A percentile compares a stretch with the other conserved stretches of the same genome.
Conservation (phyloP, 2,888 invertebrate genomes). For the Andrena fulva region DNA sequence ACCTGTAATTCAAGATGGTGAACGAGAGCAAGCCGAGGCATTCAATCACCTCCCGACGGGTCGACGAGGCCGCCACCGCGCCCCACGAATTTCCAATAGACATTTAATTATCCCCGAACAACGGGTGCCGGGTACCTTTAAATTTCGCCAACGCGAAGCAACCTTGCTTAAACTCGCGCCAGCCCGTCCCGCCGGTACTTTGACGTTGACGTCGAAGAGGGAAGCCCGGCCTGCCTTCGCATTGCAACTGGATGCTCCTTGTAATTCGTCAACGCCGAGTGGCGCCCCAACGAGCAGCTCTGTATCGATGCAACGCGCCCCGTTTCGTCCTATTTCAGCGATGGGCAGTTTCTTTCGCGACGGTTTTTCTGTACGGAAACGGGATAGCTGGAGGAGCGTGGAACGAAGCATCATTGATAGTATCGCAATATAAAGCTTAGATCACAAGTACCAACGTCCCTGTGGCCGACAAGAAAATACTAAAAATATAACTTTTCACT, state of each 20-base stretch:
- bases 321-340: background rate
- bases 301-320: conserved; percentile 7
- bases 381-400: too few relatives aligned
- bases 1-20: conserved; percentile 69
- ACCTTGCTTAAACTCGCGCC: conserved; percentile 17
- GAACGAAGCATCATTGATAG: too few relatives aligned
- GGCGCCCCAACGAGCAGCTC: background rate
- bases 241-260: conserved; percentile 44
- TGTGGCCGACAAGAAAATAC: too few relatives aligned
- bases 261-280: conserved; percentile 33
- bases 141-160: conserved; percentile 55
- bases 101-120: conserved; percentile 69
- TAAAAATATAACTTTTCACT: too few relatives aligned
- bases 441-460: too few relatives aligned
- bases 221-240: background rate
- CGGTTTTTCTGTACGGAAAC: background rate
- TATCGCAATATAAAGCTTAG: too few relatives aligned
- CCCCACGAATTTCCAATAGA: conserved; percentile 70
- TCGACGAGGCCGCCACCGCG: conserved; percentile 39
- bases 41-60: conserved; percentile 68
- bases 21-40: conserved; percentile 56
- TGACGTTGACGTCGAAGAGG: conserved; percentile 28
- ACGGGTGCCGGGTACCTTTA: conserved; percentile 58
- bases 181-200: conserved; percentile 31
- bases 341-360: background rate